Percentiles rank a stretch among this genome's conserved stretches.
Conservation (phyloP, 2,113 vertebrate genomes). For the Tychaedon coryphoeus region DNA sequence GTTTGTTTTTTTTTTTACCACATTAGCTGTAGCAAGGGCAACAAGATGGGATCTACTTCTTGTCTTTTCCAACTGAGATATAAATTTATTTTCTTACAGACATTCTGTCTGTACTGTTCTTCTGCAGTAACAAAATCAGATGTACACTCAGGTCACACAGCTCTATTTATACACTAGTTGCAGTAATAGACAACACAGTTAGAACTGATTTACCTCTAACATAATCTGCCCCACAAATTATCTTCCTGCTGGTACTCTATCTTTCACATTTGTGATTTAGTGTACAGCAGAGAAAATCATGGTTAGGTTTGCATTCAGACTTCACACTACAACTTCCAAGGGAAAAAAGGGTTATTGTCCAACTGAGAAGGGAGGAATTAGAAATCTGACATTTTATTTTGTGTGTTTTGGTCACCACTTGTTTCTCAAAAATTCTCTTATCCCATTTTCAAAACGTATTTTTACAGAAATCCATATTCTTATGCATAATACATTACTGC, state of each 20-base stretch:
- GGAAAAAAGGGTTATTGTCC: neutral
- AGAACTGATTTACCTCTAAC: neutral
- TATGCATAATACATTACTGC: neutral
- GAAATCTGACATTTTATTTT: neutral
- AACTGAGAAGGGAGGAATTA: neutral
- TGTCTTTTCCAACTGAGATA: neutral
- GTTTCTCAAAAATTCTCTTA: rapidly evolving
- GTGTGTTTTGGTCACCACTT: neutral
- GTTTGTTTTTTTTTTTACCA: rapidly evolving
- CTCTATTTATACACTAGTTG: neutral
- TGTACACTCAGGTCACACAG: neutral
- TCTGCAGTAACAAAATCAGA: neutral
- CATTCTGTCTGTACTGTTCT: neutral
- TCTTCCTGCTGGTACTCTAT: neutral
- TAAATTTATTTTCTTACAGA: neutral
- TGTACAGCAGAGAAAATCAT: neutral
- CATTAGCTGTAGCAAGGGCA: neutral
- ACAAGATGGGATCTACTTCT: neutral
- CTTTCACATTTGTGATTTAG: neutral
- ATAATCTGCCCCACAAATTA: neutral
- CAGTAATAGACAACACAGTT: neutral
- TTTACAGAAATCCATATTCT: neutral
- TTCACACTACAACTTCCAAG: neutral
- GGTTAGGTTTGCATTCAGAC: neutral
- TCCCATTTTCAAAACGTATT: neutral